Evolutionary conservation across 1,140 invertebrate species (phyloP), one percentile per base, ranked within the genome.

Genomic region (Pachypeltis micranthus): DNA sequence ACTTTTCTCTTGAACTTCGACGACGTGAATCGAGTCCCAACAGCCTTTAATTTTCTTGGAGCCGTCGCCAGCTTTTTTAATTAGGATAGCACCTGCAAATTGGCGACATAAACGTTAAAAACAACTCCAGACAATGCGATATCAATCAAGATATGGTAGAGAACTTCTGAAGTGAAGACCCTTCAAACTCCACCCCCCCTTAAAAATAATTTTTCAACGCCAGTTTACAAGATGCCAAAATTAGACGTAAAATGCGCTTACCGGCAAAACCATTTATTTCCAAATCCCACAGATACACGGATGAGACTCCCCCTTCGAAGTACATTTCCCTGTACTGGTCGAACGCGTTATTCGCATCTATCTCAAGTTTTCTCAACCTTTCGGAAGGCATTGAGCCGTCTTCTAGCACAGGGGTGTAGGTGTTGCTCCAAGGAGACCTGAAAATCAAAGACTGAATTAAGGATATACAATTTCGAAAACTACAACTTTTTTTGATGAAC

Each of bases 1-100:
- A 24, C 91, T 87, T 75, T 97, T 98, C 74, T 96, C 94, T 70
- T 95, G 89, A 0, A 98, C 94, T 80, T 99, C 96, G 16, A 99
- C 91, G 0, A 99, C 96, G 75, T 99, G 96, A 74, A 99, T 98
- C 1, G 96, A 98, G 76, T 99, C 96, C 97, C 97, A 99, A 74
- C 95, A 99, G 1, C 97, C 90, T 77, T 92, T 96, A 67, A 98
- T 98, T 77, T 95, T 97, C 74, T 94, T 94, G 72, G 84, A 88
- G 16, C 94, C 95, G 81, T 98, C 95, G 0, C 94, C 93, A 16
- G 92, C 93, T 77, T 99, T 99, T 78, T 99, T 99, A 68, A 99
- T 98, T 66, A 99, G 79, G 73, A 99, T 96, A 47, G 98, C 96
- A 70, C 96, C 96, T 81, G 64, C n/a, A n/a, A n/a, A n/a, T n/a